These are phyloP conservation scores for Tenthredo scrophulariae DNA, from an alignment of 2,888 invertebrate genomes.

Conservation along the genomic window DNA sequence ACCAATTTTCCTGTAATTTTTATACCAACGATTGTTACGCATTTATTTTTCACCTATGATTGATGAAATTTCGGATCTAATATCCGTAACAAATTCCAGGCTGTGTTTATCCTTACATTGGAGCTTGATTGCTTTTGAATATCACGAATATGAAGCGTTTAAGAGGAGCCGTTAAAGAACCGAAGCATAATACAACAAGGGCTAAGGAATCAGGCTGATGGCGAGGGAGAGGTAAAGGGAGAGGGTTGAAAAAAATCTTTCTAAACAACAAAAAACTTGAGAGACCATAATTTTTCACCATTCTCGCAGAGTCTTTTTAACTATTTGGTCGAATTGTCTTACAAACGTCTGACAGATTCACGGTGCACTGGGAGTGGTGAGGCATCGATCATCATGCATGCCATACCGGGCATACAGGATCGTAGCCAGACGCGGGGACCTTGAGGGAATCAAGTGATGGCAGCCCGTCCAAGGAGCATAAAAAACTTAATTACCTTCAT, in stretches of 20 bases:
- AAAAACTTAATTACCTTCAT: slow-evolving; percentile 78
- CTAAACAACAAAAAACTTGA: neutral
- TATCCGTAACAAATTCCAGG: neutral
- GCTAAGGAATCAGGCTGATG: neutral
- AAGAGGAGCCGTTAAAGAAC: slow-evolving; percentile 1
- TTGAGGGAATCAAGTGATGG: slow-evolving; percentile 59
- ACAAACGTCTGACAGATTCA: slow-evolving; percentile 38
- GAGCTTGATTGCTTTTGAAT: slow-evolving; percentile 9
- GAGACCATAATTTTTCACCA: slow-evolving; percentile 40
- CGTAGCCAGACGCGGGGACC: slow-evolving; percentile 59
- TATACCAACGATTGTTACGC: neutral
- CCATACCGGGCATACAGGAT: slow-evolving; percentile 61
- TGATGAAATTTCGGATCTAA: neutral
- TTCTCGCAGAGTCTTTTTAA: neutral
- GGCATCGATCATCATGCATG: slow-evolving; percentile 74
- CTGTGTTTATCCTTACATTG: neutral
- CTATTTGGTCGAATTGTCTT: slow-evolving; percentile 38
- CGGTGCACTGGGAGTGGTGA: slow-evolving; percentile 44
- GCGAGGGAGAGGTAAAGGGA: neutral
- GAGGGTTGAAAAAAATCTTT: neutral
- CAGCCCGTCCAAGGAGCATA: slow-evolving; percentile 60
- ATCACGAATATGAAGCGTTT: slow-evolving; percentile 16
- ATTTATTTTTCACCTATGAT: neutral
- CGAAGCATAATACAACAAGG: neutral
- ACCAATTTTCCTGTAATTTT: neutral